Conservation (phyloP, 2,888 invertebrate genomes). For the Ceraclea dissimilis region DNA sequence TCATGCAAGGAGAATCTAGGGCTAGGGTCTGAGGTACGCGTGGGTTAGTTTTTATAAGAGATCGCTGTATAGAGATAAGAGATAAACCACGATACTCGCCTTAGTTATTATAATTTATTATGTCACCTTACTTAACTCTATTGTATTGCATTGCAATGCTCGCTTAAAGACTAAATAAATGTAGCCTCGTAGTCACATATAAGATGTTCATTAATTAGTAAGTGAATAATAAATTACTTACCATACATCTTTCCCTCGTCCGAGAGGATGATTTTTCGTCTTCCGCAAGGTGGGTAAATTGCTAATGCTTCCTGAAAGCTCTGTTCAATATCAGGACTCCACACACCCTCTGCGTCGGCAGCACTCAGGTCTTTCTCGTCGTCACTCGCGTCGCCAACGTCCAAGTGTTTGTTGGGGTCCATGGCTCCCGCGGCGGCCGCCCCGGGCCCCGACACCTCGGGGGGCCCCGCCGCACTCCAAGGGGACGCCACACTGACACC, state of each 20-base stretch:
- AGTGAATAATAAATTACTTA: slow-evolving; percentile 58
- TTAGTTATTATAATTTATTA: too few species aligned
- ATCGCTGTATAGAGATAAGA: too few species aligned
- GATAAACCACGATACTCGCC: too few species aligned
- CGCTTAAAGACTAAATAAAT: too few species aligned
- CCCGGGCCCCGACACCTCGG: slow-evolving; percentile 53
- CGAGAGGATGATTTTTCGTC: slow-evolving; percentile 98
- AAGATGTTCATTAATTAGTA: too few species aligned
- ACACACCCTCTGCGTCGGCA: slow-evolving; percentile 98
- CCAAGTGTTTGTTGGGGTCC: slow-evolving; percentile 88
- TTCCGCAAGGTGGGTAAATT: slow-evolving; percentile 98
- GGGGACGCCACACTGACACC: slow-evolving; percentile 88
- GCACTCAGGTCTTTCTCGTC: slow-evolving; percentile 77
- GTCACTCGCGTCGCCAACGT: slow-evolving; percentile 89
- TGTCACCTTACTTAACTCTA: too few species aligned
- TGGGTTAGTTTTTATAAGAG: too few species aligned
- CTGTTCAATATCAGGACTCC: slow-evolving; percentile 99
- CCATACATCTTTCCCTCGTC: slow-evolving; percentile 99
- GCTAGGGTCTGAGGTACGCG: too few species aligned
- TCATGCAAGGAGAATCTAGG: too few species aligned
- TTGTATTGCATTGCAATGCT: too few species aligned
- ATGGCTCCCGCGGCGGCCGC: slow-evolving; percentile 45
- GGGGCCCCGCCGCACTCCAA: slow-evolving; percentile 77
- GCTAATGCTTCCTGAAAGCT: slow-evolving; percentile 99
- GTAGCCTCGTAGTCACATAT: too few species aligned